These are phyloP conservation scores for Nannoperca australis DNA, from an alignment of 2,797 vertebrate species.

Conservation along the genomic window DNA sequence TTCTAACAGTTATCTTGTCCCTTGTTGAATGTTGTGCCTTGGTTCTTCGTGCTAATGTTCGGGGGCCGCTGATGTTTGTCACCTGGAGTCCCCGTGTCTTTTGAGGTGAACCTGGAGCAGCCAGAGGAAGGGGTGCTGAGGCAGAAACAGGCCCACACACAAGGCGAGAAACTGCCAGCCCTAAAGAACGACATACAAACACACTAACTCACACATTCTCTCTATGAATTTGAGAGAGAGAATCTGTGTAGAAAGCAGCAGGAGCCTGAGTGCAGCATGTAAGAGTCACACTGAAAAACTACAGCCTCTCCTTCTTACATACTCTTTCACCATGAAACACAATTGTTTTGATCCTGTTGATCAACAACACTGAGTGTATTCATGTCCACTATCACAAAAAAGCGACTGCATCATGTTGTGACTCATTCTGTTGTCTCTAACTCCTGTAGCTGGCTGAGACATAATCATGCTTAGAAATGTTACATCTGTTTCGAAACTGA, in stretches of 20 bases:
- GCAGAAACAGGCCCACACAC: slow-evolving; percentile 95
- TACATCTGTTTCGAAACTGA: background rate
- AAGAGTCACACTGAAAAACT: background rate
- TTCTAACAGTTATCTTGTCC: too few species aligned
- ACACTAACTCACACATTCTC: background rate
- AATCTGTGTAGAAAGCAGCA: background rate
- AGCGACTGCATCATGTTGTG: background rate
- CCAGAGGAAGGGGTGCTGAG: slow-evolving; percentile 96
- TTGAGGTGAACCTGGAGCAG: slow-evolving; percentile 93
- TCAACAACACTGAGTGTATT: background rate
- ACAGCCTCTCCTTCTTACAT: background rate
- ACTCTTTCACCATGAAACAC: background rate
- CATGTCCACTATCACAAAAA: background rate
- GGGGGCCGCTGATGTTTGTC: slow-evolving; percentile 30
- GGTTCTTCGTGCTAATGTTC: background rate
- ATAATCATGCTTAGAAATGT: background rate
- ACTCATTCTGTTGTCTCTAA: slow-evolving; percentile 24
- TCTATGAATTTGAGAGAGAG: background rate
- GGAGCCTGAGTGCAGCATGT: background rate
- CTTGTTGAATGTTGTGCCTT: background rate
- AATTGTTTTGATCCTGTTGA: too few species aligned
- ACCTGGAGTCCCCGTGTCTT: slow-evolving; percentile 94
- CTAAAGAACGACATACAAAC: slow-evolving; percentile 77
- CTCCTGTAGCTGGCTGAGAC: background rate
- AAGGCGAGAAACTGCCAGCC: slow-evolving; percentile 97